phyloP scores from a whole-genome alignment of 1,140 invertebrate genomes.

The Drosophila jambulina region DNA sequence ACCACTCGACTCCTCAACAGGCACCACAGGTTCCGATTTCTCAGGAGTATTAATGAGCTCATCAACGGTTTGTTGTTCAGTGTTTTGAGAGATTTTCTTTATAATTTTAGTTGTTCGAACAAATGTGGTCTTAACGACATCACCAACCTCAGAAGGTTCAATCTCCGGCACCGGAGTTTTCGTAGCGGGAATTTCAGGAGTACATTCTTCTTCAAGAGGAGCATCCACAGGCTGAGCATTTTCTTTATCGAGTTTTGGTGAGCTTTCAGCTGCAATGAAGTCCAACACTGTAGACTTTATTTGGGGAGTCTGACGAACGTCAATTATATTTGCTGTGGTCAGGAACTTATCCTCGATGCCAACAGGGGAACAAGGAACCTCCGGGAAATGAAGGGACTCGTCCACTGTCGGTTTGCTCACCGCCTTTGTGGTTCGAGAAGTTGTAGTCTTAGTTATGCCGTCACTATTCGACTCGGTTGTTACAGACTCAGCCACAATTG shows the following conservation, averaged over 20 bases:
- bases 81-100: conserved; percentile 75
- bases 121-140: conserved; percentile 80
- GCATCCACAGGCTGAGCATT: conserved; percentile 6
- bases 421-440: conserved; percentile 62
- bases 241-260: conserved; percentile 9
- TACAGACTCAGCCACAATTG: conserved; percentile 66
- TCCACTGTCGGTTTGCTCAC: conserved; percentile 37
- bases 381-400: conserved; percentile 5
- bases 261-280: conserved; percentile 42
- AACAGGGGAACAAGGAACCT: conserved; percentile 6
- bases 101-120: conserved; percentile 79
- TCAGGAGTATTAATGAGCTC: conserved; percentile 14
- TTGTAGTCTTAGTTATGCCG: conserved; percentile 72
- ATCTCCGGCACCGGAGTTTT: conserved; percentile 18
- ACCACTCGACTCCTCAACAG: conserved; percentile 39
- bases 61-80: conserved; percentile 42
- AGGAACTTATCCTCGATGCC: conserved; percentile 17
- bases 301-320: neutral
- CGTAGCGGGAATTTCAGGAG: neutral
- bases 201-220: conserved; percentile 3
- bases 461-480: conserved; percentile 71
- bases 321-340: neutral
- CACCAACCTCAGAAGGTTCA: conserved; percentile 33
- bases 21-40: conserved; percentile 4
- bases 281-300: conserved; percentile 51